Evolutionary conservation across 2,797 vertebrate species (phyloP), one percentile per base, ranked within the genome.

Genomic region (Delichon dasypus): DNA sequence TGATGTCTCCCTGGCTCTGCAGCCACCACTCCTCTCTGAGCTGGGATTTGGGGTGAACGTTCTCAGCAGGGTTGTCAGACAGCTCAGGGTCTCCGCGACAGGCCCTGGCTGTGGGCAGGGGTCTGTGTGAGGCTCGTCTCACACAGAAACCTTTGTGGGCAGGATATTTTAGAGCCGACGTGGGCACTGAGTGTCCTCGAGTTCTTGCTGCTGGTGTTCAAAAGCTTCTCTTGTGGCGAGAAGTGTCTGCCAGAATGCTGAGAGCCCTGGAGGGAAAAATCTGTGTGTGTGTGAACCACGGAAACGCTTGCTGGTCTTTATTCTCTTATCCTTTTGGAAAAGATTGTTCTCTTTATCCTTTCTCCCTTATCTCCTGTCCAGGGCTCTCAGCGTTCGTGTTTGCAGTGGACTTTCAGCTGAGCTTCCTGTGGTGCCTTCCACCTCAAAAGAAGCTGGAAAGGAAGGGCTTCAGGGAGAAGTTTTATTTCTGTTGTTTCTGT

Each of bases 161-260:
- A 93, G 80, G 66, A 66, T 86, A 86, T 96, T 95, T 88, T 81
- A 55, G 75, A 90, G 93, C 55, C 60, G 64, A 15, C 2, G 36
- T 75, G 85, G 85, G 89, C 94, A 89, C 53, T 21, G 47, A 86
- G 36, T 8, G 34, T 81, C 93, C 84, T 89, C 25, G 25, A 79
- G 67, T 7, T 86, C 83, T 64, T 84, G 79, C 76, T 85, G 82
- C 61, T 64, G 44, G 50, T 65, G 94, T 77, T 83, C 86, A 82
- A 70, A 93, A 84, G 68, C 88, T 81, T 67, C 61, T 91, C 80
- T 85, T 58, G 58, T 36, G 66, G 61, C 81, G 88, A 95, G 90
- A 89, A 89, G 64, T 2, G 3, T 88, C 80, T 96, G 91, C 88
- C 95, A 93, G 85, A 90, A 82, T 74, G 76, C 22, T 13, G 82